Base-by-base conservation (phyloP, 2,888 invertebrate species). In the Dioctria linearis region DNA sequence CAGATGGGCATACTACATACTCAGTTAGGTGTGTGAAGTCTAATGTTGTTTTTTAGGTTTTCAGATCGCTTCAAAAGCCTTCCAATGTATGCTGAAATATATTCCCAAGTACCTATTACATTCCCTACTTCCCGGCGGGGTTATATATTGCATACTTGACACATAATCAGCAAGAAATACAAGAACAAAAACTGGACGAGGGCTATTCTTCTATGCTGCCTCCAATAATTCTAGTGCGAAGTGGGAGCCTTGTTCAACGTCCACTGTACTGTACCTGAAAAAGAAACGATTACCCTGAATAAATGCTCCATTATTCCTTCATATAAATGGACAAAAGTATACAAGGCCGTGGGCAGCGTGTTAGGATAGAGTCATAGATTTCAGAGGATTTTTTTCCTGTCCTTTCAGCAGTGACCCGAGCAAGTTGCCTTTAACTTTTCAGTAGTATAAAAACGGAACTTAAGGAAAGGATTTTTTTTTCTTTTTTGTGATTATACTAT, bases 301-400 rank as follows among this genome's bases (percentile, higher is more conserved):
- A 69, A 69, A 73, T 73, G 73, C 73, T 73, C 73, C 73, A 73
- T 73, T 73, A 73, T 73, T 73, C 73, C 57, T 42, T 73, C 73
- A 73, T 73, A 73, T 57, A 73, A 73, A 57, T 73, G 73, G 73
- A 73, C 73, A 73, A 25, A 25, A 57, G 73, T 73, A 57, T 73
- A 73, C 57, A n/a, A 59, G 73, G 73, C 73, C 59, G 73, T 59
- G 71, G 71, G 71, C 69, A 71, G 54, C 73, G 40, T 57, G 57
- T 73, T 57, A 40, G 73, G 57, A 59, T 43, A 54, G 25, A 42
- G 57, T 59, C 59, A 57, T 73, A 73, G 73, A 73, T 73, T 73
- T 73, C 73, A 59, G 40, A 40, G 57, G 49, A 49, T 69, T 69
- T 6, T 9, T 39, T 59, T 13, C 40, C 6, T 40, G 49, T 39